Base-by-base conservation (phyloP, 2,113 vertebrate species). In the Scophthalmus maximus region DNA sequence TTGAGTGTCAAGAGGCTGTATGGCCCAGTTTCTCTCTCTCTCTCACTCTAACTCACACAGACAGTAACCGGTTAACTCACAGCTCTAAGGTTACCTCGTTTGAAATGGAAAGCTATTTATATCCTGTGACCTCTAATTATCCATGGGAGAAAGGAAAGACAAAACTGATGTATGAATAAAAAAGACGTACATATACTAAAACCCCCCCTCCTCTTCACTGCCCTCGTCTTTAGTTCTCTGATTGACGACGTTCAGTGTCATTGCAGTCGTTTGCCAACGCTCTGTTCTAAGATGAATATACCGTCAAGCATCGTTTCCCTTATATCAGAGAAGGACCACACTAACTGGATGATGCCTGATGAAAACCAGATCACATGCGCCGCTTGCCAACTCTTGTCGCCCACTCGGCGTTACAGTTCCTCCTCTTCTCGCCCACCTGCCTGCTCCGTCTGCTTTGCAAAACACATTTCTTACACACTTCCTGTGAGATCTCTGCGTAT, bases 361-460 rank as follows among this genome's bases (percentile, higher is more conserved):
- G 56, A 70, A 75, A 36, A 74, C 18, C 73, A 69, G 67, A 58
- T n/a, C 29, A 20, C 47, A 12, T 0, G 8, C 59, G 38, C 23
- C 44, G 69, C 57, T 46, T 68, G 65, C 78, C 78, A 76, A 18
- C 60, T 71, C 27, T n/a, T 1, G 57, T 22, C 58, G 34, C 67
- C 76, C 76, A 64, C 82, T 50, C 76, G 42, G 34, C 11, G 57
- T 46, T 52, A 22, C 32, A 25, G 44, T 38, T 75, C 65, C 78
- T 74, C 58, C 25, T 58, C 73, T 62, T 22, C 61, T 34, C 52
- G n/a, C 53, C 79, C 83, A 83, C 80, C 82, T 70, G 74, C 63
- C 69, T 62, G 73, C 85, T 69, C 69, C 73, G 67, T 78, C 83
- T 81, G 82, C 66, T 78, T 72, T 62, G 27, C 61, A 58, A 12